Evolutionary conservation across 2,797 vertebrate genomes (phyloP).

Genomic region (Bufotes viridis): DNA sequence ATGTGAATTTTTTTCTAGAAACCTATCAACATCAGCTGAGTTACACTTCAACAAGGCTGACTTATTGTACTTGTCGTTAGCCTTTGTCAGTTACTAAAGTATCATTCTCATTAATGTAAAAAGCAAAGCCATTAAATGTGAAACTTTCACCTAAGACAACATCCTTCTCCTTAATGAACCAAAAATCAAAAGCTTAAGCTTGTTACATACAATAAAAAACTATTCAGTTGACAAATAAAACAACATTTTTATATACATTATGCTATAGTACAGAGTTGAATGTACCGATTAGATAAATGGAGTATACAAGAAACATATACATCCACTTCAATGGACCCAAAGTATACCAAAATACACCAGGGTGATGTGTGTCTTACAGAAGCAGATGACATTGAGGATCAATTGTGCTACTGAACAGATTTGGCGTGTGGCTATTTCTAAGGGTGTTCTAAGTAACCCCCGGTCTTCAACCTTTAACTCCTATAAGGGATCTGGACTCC

Average conservation of each 20-base stretch:
- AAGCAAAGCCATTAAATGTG: constrained; percentile 46
- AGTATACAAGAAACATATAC: too few relatives aligned
- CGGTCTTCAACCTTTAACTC: too few relatives aligned
- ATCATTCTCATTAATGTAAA: constrained; percentile 55
- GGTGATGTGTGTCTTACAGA: too few relatives aligned
- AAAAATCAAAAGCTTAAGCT: constrained; percentile 48
- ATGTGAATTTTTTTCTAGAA: constrained; percentile 34
- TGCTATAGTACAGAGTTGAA: too few relatives aligned
- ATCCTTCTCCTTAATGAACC: constrained; percentile 56
- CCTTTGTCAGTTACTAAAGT: constrained; percentile 54
- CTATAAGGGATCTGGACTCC: too few relatives aligned
- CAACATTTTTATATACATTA: background rate
- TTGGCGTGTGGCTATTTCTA: too few relatives aligned
- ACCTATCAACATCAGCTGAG: constrained; percentile 38
- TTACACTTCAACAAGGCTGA: constrained; percentile 35
- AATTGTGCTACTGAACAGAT: too few relatives aligned
- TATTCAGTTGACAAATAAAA: background rate
- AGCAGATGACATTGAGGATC: too few relatives aligned
- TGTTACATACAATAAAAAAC: background rate
- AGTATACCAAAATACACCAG: too few relatives aligned
- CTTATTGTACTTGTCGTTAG: constrained; percentile 53
- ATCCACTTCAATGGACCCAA: too few relatives aligned
- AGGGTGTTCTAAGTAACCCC: too few relatives aligned
- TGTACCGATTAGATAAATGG: too few relatives aligned
- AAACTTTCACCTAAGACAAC: constrained; percentile 54